These are phyloP conservation scores for Athalia circularis DNA, from an alignment of 2,888 invertebrate genomes.

Conservation along the genomic window DNA sequence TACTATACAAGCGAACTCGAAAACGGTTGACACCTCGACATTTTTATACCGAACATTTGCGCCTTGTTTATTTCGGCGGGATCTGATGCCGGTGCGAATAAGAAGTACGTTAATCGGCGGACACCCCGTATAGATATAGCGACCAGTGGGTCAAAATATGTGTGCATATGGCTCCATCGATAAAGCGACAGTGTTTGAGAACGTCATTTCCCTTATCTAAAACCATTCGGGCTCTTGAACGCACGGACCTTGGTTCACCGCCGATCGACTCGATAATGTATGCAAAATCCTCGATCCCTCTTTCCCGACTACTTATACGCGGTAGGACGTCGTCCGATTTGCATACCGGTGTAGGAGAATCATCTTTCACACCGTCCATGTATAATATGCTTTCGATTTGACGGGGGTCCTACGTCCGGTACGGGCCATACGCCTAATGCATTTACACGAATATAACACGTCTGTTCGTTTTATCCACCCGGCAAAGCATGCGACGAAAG, in stretches of 20 bases:
- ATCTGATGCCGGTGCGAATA: too few relatives aligned
- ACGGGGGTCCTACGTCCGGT: background rate
- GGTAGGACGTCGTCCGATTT: constrained; percentile 31
- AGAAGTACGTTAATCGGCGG: too few relatives aligned
- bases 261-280: constrained; percentile 39
- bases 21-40: too few relatives aligned
- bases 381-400: constrained; percentile 19
- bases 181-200: constrained; percentile 36
- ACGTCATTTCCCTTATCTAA: constrained; percentile 35
- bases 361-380: constrained; percentile 8
- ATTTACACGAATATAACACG: constrained; percentile 6
- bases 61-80: too few relatives aligned
- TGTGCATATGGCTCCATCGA: constrained; percentile 23
- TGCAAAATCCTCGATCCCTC: constrained; percentile 45
- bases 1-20: too few relatives aligned
- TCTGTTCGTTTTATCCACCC: background rate
- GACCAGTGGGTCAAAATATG: background rate
- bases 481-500: too few relatives aligned
- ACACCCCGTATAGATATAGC: background rate
- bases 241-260: constrained; percentile 27
- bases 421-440: constrained; percentile 2
- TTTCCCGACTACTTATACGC: constrained; percentile 37
- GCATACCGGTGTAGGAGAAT: constrained; percentile 41
- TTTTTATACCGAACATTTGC: too few relatives aligned
- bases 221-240: constrained; percentile 36